phyloP scores from a whole-genome alignment of 1,140 invertebrate genomes.

The Brachionus paranguensis region DNA sequence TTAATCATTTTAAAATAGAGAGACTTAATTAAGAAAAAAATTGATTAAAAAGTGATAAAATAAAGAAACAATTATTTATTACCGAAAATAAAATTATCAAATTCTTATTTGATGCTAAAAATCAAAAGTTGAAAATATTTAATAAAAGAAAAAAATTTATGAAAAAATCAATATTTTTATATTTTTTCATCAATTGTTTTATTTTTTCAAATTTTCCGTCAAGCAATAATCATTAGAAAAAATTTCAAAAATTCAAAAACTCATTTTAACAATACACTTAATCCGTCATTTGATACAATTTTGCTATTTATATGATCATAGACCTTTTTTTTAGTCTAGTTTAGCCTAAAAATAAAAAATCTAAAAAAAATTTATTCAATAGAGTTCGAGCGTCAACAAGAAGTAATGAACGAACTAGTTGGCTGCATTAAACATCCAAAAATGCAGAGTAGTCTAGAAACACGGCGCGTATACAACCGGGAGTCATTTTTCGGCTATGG shows the following conservation, averaged over 20 bases:
- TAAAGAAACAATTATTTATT: too few relatives aligned
- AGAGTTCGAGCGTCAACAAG: constrained; percentile 34
- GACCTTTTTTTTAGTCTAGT: not conserved
- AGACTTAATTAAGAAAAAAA: too few relatives aligned
- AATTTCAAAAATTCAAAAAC: not conserved
- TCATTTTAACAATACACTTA: not conserved
- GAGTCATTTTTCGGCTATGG: constrained; percentile 21
- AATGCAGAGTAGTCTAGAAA: not conserved
- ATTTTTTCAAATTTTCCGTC: too few relatives aligned
- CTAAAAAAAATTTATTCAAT: not conserved
- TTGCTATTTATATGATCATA: not conserved
- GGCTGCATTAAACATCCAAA: not conserved
- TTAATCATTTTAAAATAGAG: too few relatives aligned
- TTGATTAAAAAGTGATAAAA: too few relatives aligned
- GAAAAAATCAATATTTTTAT: too few relatives aligned
- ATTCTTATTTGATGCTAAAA: too few relatives aligned
- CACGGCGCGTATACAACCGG: not conserved
- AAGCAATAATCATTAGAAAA: not conserved
- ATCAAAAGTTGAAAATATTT: too few relatives aligned
- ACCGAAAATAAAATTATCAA: too few relatives aligned
- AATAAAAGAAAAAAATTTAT: too few relatives aligned
- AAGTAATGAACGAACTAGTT: constrained; percentile 7
- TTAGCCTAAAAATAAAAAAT: not conserved
- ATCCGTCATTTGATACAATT: not conserved
- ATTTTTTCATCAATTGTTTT: too few relatives aligned